These are phyloP conservation scores for Carlito syrichta DNA, from an alignment of 2,113 vertebrate species.

Conservation along the genomic window DNA sequence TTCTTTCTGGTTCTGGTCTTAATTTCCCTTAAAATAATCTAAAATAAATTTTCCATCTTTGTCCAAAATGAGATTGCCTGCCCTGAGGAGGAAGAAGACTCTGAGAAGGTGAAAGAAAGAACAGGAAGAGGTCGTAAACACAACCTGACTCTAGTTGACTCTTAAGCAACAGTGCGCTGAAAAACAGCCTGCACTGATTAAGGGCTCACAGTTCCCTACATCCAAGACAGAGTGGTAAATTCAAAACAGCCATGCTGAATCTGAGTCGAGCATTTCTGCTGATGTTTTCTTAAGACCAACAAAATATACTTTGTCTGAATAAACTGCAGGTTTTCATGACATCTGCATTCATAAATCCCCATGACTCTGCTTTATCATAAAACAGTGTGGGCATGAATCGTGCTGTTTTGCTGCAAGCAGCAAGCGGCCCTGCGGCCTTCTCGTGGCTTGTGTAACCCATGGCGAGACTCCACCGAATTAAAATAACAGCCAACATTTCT, in stretches of 20 bases:
- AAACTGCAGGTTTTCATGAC: not conserved
- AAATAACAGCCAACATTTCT: not conserved
- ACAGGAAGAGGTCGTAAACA: not conserved
- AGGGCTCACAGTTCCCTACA: fast-evolving
- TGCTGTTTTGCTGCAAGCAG: not conserved
- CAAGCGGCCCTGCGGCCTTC: not conserved
- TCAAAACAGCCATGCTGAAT: not conserved
- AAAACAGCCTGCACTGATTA: not conserved
- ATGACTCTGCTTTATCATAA: conserved; percentile 39
- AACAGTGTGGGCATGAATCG: not conserved
- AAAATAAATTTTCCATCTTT: not conserved
- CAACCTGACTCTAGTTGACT: not conserved
- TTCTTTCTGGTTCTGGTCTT: not conserved
- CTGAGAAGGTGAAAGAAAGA: not conserved
- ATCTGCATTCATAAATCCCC: conserved; percentile 21
- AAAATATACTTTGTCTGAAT: conserved; percentile 25
- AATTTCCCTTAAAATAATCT: not conserved
- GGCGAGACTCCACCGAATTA: not conserved
- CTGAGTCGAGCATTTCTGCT: conserved; percentile 17
- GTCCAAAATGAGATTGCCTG: not conserved
- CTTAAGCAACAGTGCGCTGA: not conserved
- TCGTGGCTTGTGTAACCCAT: not conserved
- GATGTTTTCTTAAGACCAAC: conserved; percentile 36
- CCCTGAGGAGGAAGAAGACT: not conserved
- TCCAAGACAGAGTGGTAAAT: not conserved